Evolutionary conservation across 2,888 invertebrate genomes (phyloP).

Genomic region (Volucella inflata): DNA sequence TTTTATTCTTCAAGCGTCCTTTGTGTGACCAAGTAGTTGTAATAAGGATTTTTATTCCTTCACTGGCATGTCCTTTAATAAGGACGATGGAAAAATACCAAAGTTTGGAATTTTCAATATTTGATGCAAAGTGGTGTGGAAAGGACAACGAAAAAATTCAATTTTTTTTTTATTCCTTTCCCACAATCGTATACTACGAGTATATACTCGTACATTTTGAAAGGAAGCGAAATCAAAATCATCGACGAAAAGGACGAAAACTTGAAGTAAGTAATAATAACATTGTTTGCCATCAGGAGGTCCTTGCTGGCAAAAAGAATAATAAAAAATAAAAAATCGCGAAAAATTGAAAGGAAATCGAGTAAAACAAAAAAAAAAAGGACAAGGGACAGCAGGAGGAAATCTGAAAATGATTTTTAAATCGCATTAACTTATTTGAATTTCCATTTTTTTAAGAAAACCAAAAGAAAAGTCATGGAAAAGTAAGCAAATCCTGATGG

Average conservation of each 20-base stretch:
- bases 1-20: constrained; percentile 39
- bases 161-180: too few species aligned
- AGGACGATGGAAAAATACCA: constrained; percentile 62
- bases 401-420: constrained; percentile 61
- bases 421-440: constrained; percentile 68
- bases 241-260: constrained; percentile 52
- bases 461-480: constrained; percentile 20
- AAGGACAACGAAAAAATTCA: constrained; percentile 3
- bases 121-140: constrained; percentile 64
- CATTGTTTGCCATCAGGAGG: constrained; percentile 47
- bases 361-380: too few species aligned
- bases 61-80: constrained; percentile 57
- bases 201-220: background rate
- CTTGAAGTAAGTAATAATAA: constrained; percentile 71
- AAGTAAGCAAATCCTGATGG: constrained; percentile 57
- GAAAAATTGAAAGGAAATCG: too few species aligned
- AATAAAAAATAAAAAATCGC: constrained; percentile 23
- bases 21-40: constrained; percentile 64
- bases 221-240: constrained; percentile 45
- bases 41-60: constrained; percentile 55
- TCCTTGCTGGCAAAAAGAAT: constrained; percentile 35
- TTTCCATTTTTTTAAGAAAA: constrained; percentile 20
- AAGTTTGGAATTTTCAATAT: constrained; percentile 74
- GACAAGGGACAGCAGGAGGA: too few species aligned
- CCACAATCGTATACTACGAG: too few species aligned